Conservation (phyloP, 2,113 vertebrate genomes). For the Siniperca chuatsi region DNA sequence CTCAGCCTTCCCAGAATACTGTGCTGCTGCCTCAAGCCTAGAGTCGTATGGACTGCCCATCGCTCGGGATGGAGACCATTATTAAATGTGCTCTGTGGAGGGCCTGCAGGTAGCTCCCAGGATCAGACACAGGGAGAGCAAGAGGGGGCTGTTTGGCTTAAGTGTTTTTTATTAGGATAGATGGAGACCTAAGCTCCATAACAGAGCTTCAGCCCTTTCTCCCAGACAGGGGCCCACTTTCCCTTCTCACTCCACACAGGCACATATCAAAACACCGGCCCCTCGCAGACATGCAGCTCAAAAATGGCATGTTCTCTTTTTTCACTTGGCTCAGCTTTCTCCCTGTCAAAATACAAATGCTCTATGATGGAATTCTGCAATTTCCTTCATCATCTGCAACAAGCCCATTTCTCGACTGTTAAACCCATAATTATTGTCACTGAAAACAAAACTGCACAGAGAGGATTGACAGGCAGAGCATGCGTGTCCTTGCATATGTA, state of each 20-base stretch:
- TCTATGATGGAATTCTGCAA: slow-evolving; percentile 76
- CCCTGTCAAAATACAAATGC: slow-evolving; percentile 71
- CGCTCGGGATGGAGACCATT: slow-evolving; percentile 58
- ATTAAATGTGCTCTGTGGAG: slow-evolving; percentile 77
- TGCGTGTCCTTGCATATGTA: slow-evolving; percentile 5
- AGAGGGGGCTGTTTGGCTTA: slow-evolving; percentile 82
- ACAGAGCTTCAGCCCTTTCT: slow-evolving; percentile 78
- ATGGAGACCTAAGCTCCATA: slow-evolving; percentile 85
- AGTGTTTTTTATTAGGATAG: slow-evolving; percentile 86
- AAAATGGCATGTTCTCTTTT: slow-evolving; percentile 67
- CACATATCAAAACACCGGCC: slow-evolving; percentile 83
- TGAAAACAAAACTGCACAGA: slow-evolving; percentile 55
- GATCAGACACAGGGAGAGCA: slow-evolving; percentile 73
- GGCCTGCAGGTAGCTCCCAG: slow-evolving; percentile 82
- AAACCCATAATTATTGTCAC: slow-evolving; percentile 69
- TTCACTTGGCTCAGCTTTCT: slow-evolving; percentile 73
- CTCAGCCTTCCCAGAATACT: slow-evolving; percentile 45
- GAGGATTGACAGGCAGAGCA: slow-evolving; percentile 1
- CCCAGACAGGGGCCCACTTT: slow-evolving; percentile 81
- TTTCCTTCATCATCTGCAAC: slow-evolving; percentile 75
- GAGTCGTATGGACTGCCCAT: slow-evolving; percentile 10
- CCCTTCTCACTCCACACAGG: slow-evolving; percentile 67
- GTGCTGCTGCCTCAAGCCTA: slow-evolving; percentile 23
- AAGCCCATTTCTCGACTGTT: slow-evolving; percentile 60
- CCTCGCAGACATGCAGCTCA: slow-evolving; percentile 69